Conservation (phyloP, 2,797 vertebrate genomes). For the Peromyscus aztecus region DNA sequence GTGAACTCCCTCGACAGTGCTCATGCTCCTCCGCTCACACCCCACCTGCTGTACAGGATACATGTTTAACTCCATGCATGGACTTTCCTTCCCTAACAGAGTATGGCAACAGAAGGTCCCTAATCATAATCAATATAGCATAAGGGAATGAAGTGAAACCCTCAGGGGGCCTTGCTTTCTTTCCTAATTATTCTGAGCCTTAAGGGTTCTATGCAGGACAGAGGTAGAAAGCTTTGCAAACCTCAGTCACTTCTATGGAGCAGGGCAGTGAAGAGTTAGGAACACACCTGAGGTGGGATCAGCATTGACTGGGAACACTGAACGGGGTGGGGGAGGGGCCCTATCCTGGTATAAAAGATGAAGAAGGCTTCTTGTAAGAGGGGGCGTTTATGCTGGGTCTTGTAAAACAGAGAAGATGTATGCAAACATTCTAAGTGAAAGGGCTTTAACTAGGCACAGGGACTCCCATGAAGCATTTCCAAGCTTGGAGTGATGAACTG, state of each 20-base stretch:
- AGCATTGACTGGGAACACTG: neutral
- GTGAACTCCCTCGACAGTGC: neutral
- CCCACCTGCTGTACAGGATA: neutral
- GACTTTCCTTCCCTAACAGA: neutral
- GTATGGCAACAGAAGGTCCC: neutral
- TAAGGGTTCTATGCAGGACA: neutral
- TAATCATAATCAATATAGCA: neutral
- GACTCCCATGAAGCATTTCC: neutral
- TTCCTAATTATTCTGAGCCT: neutral
- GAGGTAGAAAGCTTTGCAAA: neutral
- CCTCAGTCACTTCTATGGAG: neutral
- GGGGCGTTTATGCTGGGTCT: neutral
- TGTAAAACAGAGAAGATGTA: neutral
- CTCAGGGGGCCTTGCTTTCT: neutral
- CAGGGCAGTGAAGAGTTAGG: neutral
- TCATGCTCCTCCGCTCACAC: too few species aligned
- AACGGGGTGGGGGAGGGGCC: too few species aligned
- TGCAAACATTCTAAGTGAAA: neutral
- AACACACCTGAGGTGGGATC: neutral
- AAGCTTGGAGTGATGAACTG: neutral
- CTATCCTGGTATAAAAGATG: too few species aligned
- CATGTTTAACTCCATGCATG: fast-evolving
- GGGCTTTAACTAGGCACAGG: neutral
- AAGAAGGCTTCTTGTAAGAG: neutral
- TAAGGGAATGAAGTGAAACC: neutral